phyloP scores from a whole-genome alignment of 2,797 vertebrate species.

The Microcaecilia unicolor region DNA sequence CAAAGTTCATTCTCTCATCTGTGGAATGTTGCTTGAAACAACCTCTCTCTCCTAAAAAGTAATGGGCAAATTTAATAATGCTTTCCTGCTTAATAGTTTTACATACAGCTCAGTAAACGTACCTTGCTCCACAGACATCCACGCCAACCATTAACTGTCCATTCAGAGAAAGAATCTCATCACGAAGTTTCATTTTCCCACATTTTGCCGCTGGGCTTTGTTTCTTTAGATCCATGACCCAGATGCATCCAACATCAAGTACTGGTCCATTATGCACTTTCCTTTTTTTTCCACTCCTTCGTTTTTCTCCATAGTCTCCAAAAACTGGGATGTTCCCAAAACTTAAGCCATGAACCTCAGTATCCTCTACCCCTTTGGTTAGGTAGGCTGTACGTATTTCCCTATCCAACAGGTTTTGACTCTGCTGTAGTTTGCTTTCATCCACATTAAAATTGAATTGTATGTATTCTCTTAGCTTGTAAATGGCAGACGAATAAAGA shows the following conservation, averaged over 20 bases:
- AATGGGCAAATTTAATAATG: no score
- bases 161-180: slow-evolving; percentile 85
- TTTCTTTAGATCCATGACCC: slow-evolving; percentile 91
- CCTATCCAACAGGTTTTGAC: slow-evolving; percentile 43
- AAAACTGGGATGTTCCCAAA: slow-evolving; percentile 94
- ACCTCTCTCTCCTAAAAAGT: no score
- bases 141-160: slow-evolving; percentile 95
- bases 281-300: slow-evolving; percentile 66
- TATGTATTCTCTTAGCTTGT: slow-evolving; percentile 87
- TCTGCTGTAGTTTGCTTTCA: slow-evolving; percentile 30
- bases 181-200: slow-evolving; percentile 76
- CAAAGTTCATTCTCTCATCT: no score
- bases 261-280: slow-evolving; percentile 73
- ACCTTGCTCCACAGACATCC: slow-evolving; percentile 88
- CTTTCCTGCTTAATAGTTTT: no score
- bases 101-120: no score
- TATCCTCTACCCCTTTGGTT: slow-evolving; percentile 58
- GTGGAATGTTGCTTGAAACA: no score
- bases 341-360: slow-evolving; percentile 73
- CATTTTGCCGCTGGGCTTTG: slow-evolving; percentile 77
- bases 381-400: slow-evolving; percentile 79
- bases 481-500: slow-evolving; percentile 75
- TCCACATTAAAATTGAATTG: slow-evolving; percentile 80
- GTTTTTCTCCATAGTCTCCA: slow-evolving; percentile 80
- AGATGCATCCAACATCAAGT: slow-evolving; percentile 87